Evolutionary conservation across 2,888 invertebrate genomes (phyloP).

Genomic region (Antheraea yamamai): DNA sequence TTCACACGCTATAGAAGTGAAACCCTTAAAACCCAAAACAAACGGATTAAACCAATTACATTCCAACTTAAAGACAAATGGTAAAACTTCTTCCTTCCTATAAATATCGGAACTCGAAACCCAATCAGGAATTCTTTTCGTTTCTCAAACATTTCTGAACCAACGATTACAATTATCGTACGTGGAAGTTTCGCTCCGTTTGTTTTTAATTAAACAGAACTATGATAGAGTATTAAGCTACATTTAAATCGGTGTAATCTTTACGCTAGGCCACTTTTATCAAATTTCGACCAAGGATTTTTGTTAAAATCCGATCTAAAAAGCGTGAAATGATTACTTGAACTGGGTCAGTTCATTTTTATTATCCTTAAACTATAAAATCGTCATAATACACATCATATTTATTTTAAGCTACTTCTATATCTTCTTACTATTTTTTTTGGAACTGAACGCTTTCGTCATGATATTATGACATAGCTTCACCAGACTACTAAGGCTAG

Average conservation of each 20-base stretch:
- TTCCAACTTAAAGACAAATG: not conserved
- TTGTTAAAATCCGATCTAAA: not conserved
- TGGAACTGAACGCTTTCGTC: no score
- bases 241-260: not conserved
- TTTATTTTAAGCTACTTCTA: no score
- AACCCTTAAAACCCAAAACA: not conserved
- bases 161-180: not conserved
- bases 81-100: not conserved
- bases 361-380: no score
- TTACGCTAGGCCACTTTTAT: not conserved
- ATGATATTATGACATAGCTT: no score
- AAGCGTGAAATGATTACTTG: no score
- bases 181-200: not conserved
- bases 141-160: not conserved
- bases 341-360: no score
- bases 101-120: not conserved
- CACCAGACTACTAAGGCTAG: no score
- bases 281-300: not conserved
- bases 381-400: no score
- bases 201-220: slow-evolving; percentile 13
- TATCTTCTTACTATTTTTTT: no score
- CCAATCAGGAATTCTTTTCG: slow-evolving; percentile 1
- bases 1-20: no score
- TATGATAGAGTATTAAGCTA: not conserved
- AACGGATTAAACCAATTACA: not conserved